Conservation (phyloP, 2,888 invertebrate species). For the Ischnus inquisitorius region DNA sequence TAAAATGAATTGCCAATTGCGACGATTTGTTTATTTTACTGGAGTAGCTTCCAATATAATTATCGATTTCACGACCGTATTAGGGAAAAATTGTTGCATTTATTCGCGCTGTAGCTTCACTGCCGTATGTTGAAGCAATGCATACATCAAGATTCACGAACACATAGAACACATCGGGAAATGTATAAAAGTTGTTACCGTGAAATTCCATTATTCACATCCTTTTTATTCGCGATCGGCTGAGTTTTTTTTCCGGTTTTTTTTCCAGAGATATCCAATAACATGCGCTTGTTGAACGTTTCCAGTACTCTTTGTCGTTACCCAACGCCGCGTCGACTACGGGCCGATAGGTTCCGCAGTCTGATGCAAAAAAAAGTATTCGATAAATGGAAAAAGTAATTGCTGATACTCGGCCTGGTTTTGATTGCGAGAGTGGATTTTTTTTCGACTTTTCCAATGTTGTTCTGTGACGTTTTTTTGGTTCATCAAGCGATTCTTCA, state of each 20-base stretch:
- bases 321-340: neutral
- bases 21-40: too few species aligned
- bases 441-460: neutral
- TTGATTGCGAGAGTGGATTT: neutral
- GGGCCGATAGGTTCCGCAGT: conserved; percentile 1
- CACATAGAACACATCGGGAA: neutral
- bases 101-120: too few species aligned
- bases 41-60: too few species aligned
- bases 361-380: neutral
- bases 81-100: too few species aligned
- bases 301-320: neutral
- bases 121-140: neutral
- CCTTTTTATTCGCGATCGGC: conserved; percentile 11
- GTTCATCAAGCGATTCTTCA: too few species aligned
- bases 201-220: neutral
- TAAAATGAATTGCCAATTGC: too few species aligned
- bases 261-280: conserved; percentile 39
- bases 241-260: neutral
- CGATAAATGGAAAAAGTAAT: neutral
- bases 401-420: neutral
- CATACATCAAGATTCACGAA: neutral
- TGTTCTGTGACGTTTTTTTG: neutral
- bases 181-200: neutral
- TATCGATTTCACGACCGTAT: too few species aligned
- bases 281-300: conserved; percentile 37